These are phyloP conservation scores for Harpagoxenus sublaevis DNA, from an alignment of 2,888 invertebrate genomes.

Conservation along the genomic window DNA sequence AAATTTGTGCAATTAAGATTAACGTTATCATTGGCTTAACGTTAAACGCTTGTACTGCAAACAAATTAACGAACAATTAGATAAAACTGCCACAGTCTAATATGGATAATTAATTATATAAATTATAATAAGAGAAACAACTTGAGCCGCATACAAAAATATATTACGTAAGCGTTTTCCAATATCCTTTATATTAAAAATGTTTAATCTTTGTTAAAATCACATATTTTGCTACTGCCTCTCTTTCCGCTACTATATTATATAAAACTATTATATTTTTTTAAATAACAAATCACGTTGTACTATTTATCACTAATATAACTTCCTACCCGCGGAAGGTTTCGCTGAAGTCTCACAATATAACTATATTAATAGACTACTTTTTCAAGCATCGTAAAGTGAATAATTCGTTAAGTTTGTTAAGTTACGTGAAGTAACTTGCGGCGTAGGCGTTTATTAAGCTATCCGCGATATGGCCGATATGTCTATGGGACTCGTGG, in stretches of 20 bases:
- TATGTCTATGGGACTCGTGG: neutral
- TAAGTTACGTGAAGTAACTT: constrained; percentile 15
- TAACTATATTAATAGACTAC: constrained; percentile 4
- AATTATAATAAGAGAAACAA: constrained; percentile 6
- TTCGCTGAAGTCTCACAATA: neutral
- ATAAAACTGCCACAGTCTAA: constrained; percentile 13
- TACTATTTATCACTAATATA: constrained; percentile 55
- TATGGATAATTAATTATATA: constrained; percentile 2
- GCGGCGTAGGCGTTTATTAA: constrained; percentile 11
- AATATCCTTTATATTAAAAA: constrained; percentile 13
- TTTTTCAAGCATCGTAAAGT: constrained; percentile 14
- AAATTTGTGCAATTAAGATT: constrained; percentile 34
- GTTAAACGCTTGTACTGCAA: neutral
- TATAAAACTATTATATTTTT: constrained; percentile 38
- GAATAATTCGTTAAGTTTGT: constrained; percentile 22
- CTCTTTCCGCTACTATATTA: neutral
- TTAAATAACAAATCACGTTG: constrained; percentile 45
- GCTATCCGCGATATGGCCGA: constrained; percentile 2
- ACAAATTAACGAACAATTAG: constrained; percentile 15
- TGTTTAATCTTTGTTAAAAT: constrained; percentile 27
- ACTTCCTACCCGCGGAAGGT: neutral
- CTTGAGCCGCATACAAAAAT: constrained; percentile 37
- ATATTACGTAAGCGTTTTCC: constrained; percentile 26
- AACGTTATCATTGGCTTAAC: neutral
- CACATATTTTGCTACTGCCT: constrained; percentile 27